These are phyloP conservation scores for Clarias macrocephalus DNA, from an alignment of 2,113 vertebrate species.

Conservation along the genomic window DNA sequence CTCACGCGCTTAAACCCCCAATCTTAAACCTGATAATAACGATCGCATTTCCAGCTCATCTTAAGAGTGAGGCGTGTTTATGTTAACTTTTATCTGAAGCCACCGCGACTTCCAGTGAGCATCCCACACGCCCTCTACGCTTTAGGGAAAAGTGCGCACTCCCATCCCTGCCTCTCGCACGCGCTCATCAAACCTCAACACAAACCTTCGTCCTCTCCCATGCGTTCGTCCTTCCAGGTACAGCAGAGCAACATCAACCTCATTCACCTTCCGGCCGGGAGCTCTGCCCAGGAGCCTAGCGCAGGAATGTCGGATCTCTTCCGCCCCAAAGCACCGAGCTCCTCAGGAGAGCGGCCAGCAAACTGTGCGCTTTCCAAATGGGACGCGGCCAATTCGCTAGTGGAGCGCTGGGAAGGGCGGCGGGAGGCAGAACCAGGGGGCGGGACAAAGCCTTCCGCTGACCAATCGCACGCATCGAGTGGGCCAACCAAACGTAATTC, in stretches of 20 bases:
- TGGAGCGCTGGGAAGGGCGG: not conserved
- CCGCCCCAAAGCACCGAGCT: not conserved
- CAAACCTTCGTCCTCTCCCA: constrained; percentile 95
- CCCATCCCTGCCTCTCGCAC: not conserved
- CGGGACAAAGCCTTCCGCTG: not conserved
- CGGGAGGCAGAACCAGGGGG: not conserved
- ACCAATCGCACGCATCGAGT: constrained; percentile 29
- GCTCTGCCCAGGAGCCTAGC: constrained; percentile 63
- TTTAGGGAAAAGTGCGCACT: constrained; percentile 4
- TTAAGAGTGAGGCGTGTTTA: not conserved
- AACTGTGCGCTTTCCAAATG: not conserved
- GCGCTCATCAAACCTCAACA: constrained; percentile 10
- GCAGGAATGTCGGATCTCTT: constrained; percentile 52
- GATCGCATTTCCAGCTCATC: not conserved
- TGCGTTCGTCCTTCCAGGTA: constrained; percentile 93
- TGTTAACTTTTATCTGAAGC: not conserved
- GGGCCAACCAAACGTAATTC: constrained; percentile 60
- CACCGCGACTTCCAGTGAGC: not conserved
- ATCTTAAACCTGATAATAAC: not conserved
- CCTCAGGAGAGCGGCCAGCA: not conserved
- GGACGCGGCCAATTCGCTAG: constrained; percentile 9
- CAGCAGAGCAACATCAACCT: constrained; percentile 95
- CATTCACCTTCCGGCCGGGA: constrained; percentile 75
- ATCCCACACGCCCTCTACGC: constrained; percentile 1
- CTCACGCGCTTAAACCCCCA: not conserved